Conservation (phyloP, 2,113 vertebrate genomes). For the Acanthisitta chloris region DNA sequence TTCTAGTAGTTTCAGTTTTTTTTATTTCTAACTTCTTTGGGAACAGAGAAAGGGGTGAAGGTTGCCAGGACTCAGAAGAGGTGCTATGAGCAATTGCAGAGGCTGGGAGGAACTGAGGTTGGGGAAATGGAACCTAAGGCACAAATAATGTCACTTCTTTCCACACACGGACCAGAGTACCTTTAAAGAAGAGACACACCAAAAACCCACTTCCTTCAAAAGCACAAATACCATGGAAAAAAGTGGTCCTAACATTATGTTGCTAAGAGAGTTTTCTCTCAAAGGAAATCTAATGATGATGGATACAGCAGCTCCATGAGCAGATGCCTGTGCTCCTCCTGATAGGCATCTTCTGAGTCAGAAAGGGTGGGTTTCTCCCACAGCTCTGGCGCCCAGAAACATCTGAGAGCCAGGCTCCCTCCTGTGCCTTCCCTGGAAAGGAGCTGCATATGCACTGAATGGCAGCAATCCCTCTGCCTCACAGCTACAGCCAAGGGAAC, state of each 20-base stretch:
- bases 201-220: background rate
- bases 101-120: background rate
- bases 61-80: background rate
- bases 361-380: background rate
- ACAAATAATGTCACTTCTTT: background rate
- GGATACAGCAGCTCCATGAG: background rate
- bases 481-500: background rate
- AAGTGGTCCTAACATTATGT: background rate
- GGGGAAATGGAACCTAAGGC: background rate
- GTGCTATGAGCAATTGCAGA: background rate
- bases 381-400: background rate
- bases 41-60: background rate
- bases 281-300: background rate
- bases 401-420: background rate
- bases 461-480: background rate
- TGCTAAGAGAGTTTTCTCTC: background rate
- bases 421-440: background rate
- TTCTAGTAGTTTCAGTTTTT: background rate
- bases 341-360: background rate
- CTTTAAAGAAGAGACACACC: background rate
- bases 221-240: background rate
- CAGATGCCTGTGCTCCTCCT: background rate
- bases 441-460: background rate
- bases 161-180: background rate
- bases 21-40: background rate